These are phyloP conservation scores for Anabas testudineus DNA, from an alignment of 2,797 vertebrate species.

Conservation along the genomic window DNA sequence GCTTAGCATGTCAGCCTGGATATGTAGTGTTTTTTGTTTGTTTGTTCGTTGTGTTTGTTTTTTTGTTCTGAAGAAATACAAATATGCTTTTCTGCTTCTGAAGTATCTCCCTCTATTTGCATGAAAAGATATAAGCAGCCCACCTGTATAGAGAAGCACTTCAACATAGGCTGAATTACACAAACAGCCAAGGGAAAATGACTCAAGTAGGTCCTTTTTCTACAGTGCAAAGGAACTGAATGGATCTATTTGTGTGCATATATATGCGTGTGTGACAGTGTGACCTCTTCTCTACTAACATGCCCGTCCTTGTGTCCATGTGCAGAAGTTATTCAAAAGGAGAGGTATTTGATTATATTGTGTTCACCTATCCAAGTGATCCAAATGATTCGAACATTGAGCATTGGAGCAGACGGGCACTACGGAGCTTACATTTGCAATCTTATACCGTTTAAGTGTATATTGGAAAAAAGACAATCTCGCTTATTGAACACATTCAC, in stretches of 20 bases:
- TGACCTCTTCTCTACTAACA: constrained; percentile 41
- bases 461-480: constrained; percentile 89
- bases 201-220: constrained; percentile 41
- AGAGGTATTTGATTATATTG: constrained; percentile 83
- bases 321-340: constrained; percentile 74
- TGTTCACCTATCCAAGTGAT: constrained; percentile 83
- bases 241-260: constrained; percentile 10
- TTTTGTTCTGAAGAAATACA: constrained; percentile 33
- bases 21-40: constrained; percentile 20
- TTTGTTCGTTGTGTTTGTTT: too few species aligned
- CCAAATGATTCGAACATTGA: constrained; percentile 83
- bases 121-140: constrained; percentile 43
- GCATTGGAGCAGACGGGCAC: constrained; percentile 80
- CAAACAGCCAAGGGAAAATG: constrained; percentile 31
- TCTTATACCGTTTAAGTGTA: constrained; percentile 87
- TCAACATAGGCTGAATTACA: constrained; percentile 58
- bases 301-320: constrained; percentile 62
- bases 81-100: constrained; percentile 38
- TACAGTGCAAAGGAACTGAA: constrained; percentile 19
- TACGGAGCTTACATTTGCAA: constrained; percentile 83
- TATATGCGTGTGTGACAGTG: constrained; percentile 4
- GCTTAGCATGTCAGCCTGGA: constrained; percentile 26
- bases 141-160: constrained; percentile 56
- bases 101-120: constrained; percentile 44
- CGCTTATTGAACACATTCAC: constrained; percentile 89